phyloP scores from a whole-genome alignment of 2,113 vertebrate genomes.

The Hymenochirus boettgeri region DNA sequence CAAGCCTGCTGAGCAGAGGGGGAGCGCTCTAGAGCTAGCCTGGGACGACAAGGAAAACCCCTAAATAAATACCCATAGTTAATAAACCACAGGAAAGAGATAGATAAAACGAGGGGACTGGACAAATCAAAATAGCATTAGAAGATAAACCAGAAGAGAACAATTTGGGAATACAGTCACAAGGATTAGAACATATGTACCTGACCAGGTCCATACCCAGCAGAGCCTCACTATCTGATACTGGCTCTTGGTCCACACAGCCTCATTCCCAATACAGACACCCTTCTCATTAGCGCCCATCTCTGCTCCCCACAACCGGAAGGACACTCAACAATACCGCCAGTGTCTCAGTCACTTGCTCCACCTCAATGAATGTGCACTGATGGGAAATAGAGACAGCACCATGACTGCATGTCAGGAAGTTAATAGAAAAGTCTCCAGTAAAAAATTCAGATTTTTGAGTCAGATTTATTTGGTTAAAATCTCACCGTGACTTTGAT shows the following conservation, averaged over 20 bases:
- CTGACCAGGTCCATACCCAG: constrained; percentile 94
- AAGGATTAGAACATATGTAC: constrained; percentile 56
- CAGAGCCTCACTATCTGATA: constrained; percentile 73
- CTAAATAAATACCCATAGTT: neutral
- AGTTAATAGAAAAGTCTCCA: too few relatives aligned
- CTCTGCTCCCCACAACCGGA: constrained; percentile 94
- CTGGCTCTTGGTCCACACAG: constrained; percentile 84
- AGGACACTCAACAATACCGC: constrained; percentile 84
- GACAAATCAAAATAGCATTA: too few relatives aligned
- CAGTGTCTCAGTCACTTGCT: constrained; percentile 72
- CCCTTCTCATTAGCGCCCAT: constrained; percentile 90
- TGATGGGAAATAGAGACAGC: constrained; percentile 51
- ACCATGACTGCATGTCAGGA: too few relatives aligned
- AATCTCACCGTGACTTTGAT: constrained; percentile 73
- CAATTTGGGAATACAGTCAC: too few relatives aligned
- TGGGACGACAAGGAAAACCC: constrained; percentile 40
- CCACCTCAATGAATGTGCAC: constrained; percentile 88
- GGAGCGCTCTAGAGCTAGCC: constrained; percentile 81
- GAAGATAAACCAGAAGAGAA: too few relatives aligned
- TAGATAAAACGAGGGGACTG: neutral
- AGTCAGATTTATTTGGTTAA: too few relatives aligned
- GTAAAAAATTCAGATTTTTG: too few relatives aligned
- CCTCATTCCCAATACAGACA: constrained; percentile 91
- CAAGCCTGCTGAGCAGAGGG: constrained; percentile 71
- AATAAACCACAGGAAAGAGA: too few relatives aligned